Percentiles rank a stretch among this genome's conserved stretches.
phyloP scores from a whole-genome alignment of 2,113 vertebrate genomes.

The Vulpes ferrilata region DNA sequence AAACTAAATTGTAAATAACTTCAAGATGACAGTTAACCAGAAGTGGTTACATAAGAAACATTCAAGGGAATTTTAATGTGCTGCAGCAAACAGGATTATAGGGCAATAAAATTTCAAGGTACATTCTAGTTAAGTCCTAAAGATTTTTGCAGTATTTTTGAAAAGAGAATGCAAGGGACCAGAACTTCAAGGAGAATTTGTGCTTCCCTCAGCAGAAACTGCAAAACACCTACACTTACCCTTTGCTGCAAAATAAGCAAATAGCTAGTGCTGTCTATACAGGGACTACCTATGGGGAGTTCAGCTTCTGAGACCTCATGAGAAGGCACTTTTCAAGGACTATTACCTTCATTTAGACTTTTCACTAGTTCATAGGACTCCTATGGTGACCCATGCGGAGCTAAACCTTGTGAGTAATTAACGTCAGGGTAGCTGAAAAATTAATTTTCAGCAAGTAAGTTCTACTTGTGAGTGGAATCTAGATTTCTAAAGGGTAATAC shows the following conservation, averaged over 20 bases:
- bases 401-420: slow-evolving; percentile 44
- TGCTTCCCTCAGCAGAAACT: slow-evolving; percentile 57
- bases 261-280: neutral
- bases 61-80: slow-evolving; percentile 70
- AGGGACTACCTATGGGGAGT: neutral
- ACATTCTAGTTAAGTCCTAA: slow-evolving; percentile 62
- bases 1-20: slow-evolving; percentile 45
- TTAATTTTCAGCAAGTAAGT: slow-evolving; percentile 55
- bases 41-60: slow-evolving; percentile 68
- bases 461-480: slow-evolving; percentile 19
- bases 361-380: neutral
- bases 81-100: slow-evolving; percentile 68
- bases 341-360: slow-evolving; percentile 23
- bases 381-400: slow-evolving; percentile 40
- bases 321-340: slow-evolving; percentile 52
- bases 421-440: slow-evolving; percentile 59
- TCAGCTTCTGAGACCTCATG: neutral
- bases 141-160: slow-evolving; percentile 52
- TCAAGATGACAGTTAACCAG: slow-evolving; percentile 63
- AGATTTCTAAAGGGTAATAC: neutral
- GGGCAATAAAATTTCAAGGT: slow-evolving; percentile 70
- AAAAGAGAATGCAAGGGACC: slow-evolving; percentile 13
- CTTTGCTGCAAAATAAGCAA: slow-evolving; percentile 48
- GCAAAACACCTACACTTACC: neutral
- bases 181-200: neutral